Conservation (phyloP, 1,140 invertebrate species). For the Heliconius himera region DNA sequence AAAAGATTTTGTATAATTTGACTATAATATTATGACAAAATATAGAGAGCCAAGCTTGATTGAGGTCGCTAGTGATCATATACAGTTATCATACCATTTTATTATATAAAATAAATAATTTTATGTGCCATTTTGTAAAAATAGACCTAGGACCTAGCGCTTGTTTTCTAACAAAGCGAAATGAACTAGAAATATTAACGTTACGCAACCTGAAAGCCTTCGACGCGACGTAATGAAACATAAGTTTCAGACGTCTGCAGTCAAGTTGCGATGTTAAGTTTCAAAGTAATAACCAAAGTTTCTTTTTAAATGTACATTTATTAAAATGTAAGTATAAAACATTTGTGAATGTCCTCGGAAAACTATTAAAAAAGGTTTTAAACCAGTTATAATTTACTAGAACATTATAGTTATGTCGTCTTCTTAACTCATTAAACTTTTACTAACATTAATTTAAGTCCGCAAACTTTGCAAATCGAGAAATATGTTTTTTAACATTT, state of each 20-base stretch:
- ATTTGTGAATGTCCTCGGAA: neutral
- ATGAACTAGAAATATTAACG: conserved; percentile 19
- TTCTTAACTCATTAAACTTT: neutral
- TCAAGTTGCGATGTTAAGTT: conserved; percentile 22
- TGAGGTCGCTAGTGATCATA: too few relatives aligned
- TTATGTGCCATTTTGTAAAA: neutral
- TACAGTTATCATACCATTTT: too few relatives aligned
- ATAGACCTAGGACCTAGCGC: neutral
- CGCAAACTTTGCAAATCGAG: neutral
- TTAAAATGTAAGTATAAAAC: neutral
- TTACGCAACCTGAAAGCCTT: conserved; percentile 28
- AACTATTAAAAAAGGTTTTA: neutral
- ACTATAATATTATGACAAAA: too few relatives aligned
- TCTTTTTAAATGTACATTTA: neutral
- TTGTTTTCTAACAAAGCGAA: conserved; percentile 11
- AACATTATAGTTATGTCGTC: neutral
- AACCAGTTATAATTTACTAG: neutral
- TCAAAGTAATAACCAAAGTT: conserved; percentile 23
- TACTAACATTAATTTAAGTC: neutral
- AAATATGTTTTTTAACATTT: too few relatives aligned
- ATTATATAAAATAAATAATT: neutral
- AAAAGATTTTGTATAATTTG: too few relatives aligned
- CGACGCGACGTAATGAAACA: conserved; percentile 24
- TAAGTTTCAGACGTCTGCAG: conserved; percentile 21
- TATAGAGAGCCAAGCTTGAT: too few relatives aligned